phyloP scores from a whole-genome alignment of 2,797 vertebrate species.

The Anas acuta region DNA sequence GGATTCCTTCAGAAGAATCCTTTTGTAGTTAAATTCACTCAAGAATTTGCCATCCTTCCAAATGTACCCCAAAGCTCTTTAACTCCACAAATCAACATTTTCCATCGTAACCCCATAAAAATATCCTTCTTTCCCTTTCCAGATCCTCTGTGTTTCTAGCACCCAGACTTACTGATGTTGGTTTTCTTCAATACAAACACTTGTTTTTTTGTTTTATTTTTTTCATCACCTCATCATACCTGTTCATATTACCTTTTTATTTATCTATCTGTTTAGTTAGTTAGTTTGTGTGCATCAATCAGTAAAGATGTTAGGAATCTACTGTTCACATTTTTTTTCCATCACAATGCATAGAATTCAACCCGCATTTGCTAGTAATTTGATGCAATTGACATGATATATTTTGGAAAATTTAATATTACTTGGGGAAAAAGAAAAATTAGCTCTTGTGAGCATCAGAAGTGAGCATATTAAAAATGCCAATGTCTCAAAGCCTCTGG shows the following conservation, averaged over 20 bases:
- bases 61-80: not conserved
- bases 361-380: not conserved
- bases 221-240: not conserved
- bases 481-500: not conserved
- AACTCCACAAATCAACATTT: not conserved
- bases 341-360: not conserved
- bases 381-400: not conserved
- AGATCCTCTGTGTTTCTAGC: not conserved
- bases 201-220: not conserved
- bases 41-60: not conserved
- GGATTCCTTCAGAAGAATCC: not conserved
- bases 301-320: not conserved
- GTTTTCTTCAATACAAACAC: not conserved
- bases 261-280: no score
- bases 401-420: not conserved
- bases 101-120: not conserved
- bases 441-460: not conserved
- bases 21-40: not conserved
- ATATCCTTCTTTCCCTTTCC: not conserved
- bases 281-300: not conserved
- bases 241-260: not conserved
- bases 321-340: not conserved
- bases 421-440: not conserved
- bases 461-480: not conserved
- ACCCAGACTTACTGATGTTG: not conserved